Evolutionary conservation across 2,113 vertebrate species (phyloP).

Genomic region (Sprattus sprattus): DNA sequence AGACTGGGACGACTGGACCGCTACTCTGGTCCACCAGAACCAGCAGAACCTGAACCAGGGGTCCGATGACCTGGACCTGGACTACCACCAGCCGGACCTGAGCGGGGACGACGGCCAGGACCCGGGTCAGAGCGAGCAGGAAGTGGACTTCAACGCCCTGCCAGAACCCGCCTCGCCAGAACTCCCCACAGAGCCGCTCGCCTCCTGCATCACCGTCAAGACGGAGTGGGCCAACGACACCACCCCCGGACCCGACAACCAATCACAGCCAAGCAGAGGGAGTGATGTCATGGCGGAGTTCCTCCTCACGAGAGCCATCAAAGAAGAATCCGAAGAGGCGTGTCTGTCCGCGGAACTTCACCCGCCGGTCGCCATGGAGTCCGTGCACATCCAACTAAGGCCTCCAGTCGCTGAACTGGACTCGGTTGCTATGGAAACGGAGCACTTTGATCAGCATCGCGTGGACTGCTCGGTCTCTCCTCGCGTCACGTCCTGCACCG

Average conservation of each 20-base stretch:
- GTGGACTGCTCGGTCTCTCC: background rate
- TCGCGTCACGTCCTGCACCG: background rate
- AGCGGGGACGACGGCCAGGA: too few species aligned
- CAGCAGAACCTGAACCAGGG: slow-evolving; percentile 2
- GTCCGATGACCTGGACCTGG: background rate
- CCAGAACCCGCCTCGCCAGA: background rate
- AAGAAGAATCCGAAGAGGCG: background rate
- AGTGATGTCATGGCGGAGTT: background rate
- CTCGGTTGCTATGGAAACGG: background rate
- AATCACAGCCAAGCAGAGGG: background rate
- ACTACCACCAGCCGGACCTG: background rate
- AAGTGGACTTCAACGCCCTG: background rate
- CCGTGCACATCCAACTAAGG: background rate
- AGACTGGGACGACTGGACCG: slow-evolving; percentile 32
- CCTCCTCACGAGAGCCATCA: background rate
- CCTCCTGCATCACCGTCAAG: background rate
- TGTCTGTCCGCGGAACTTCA: background rate
- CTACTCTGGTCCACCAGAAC: too few species aligned
- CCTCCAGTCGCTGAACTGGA: background rate
- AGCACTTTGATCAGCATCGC: background rate
- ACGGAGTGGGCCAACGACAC: background rate
- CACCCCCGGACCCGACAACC: background rate
- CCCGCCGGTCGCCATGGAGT: background rate
- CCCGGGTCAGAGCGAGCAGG: background rate
- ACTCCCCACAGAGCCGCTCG: background rate